phyloP scores from a whole-genome alignment of 2,888 invertebrate species.

The Macrosiphum euphorbiae region DNA sequence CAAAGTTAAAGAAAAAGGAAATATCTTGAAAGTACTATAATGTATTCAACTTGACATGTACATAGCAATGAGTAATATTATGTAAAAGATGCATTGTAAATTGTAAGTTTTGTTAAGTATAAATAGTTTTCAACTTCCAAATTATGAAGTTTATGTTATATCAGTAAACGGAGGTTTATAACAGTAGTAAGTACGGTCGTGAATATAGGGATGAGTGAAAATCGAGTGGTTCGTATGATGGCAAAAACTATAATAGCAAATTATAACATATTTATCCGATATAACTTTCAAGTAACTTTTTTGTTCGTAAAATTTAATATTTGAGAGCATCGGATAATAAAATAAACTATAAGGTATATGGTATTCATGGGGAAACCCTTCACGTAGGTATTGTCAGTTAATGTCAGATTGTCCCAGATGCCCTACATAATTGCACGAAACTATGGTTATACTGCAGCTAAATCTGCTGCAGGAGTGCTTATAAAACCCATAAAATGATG shows the following conservation, averaged over 20 bases:
- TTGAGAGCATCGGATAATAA: background rate
- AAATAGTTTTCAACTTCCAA: conserved; percentile 7
- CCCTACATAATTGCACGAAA: background rate
- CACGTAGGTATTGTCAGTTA: background rate
- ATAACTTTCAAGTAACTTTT: background rate
- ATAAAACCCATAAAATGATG: background rate
- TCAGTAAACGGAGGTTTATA: background rate
- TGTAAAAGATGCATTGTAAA: background rate
- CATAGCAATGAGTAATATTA: background rate
- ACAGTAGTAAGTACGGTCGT: background rate
- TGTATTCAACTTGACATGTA: background rate
- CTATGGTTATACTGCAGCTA: background rate
- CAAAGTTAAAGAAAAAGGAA: background rate
- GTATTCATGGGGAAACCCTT: background rate
- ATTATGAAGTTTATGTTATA: background rate
- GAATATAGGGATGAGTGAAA: background rate
- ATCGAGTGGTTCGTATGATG: background rate
- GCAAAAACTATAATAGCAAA: background rate
- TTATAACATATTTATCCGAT: background rate
- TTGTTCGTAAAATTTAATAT: background rate
- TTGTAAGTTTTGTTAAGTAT: background rate
- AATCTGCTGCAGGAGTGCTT: background rate
- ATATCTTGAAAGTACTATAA: background rate
- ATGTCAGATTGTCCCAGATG: background rate
- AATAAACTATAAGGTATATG: background rate